Base-by-base conservation (phyloP, 1,140 invertebrate species). In the Drosophila insularis region DNA sequence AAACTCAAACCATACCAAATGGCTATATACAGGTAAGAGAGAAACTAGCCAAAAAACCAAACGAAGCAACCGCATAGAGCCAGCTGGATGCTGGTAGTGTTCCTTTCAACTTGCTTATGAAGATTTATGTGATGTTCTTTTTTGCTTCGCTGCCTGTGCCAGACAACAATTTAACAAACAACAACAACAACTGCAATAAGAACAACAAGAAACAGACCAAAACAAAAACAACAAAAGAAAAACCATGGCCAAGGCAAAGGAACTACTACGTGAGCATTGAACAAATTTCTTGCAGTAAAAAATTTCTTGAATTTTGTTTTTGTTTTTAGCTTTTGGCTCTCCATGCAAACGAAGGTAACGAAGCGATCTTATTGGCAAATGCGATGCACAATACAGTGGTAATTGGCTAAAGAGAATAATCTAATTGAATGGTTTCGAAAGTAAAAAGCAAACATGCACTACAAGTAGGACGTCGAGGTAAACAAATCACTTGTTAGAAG, bases 61-160 rank as follows among this genome's bases (percentile, higher is more conserved):
- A 67, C 65, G 60, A 68, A 81, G 79, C 35, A 71, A 75, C 64
- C 69, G 58, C 56, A 40, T 46, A 21, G 37, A 27, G 14, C 32
- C 56, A 21, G 43, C 43, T 50, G 43, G 43, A 17, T 37, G 31
- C 17, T 35, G 31, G 14, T 54, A 23, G 61, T 37, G 39, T 56
- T 75, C 72, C 81, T 54, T 27, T 46, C 55, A 87, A 86, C 71
- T 86, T 72, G 79, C 81, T 86, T 87, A 86, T 86, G 72, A 87
- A 86, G 81, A 86, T 87, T 86, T 86, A 86, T 86, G 79, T 64
- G 62, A 60, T 64, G 63, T 81, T 81, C 70, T 84, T 85, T 27
- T 75, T 85, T 86, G 74, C 78, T 68, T 62, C 58, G 63, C 78
- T 78, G 81, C 82, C 79, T 87, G 39, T 40, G 60, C 54, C 82